These are phyloP conservation scores for Ceratina calcarata DNA, from an alignment of 1,140 invertebrate species.

Conservation along the genomic window DNA sequence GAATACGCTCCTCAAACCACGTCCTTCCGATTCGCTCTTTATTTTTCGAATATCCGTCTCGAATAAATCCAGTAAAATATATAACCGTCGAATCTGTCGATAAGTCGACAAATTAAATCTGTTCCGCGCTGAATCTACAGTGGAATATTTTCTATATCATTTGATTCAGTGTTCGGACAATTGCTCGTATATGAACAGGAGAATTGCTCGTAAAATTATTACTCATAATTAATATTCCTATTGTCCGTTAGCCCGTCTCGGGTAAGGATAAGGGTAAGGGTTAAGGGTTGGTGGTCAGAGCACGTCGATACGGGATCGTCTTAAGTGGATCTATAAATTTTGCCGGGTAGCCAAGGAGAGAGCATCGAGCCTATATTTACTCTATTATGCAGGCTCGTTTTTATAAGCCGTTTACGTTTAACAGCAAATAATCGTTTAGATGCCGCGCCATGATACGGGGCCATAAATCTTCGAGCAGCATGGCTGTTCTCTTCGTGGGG, in stretches of 20 bases:
- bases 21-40: not conserved
- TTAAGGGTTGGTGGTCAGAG: slow-evolving; percentile 50
- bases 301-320: slow-evolving; percentile 55
- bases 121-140: no score
- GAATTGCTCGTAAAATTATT: no score
- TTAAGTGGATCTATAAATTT: slow-evolving; percentile 79
- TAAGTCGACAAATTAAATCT: not conserved
- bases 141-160: no score
- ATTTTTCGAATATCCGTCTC: not conserved
- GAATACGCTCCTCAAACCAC: slow-evolving; percentile 13
- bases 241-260: no score
- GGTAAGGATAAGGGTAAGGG: slow-evolving; percentile 10
- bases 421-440: slow-evolving; percentile 78
- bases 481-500: slow-evolving; percentile 61
- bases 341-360: slow-evolving; percentile 19
- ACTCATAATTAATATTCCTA: no score
- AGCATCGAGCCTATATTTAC: slow-evolving; percentile 78
- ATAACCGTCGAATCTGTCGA: not conserved
- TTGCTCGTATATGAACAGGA: no score
- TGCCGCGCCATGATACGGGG: slow-evolving; percentile 75
- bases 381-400: slow-evolving; percentile 79
- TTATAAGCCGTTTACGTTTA: slow-evolving; percentile 77
- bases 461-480: slow-evolving; percentile 75
- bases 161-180: no score
- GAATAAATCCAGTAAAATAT: not conserved